A percentile compares a stretch with the other conserved stretches of the same genome.
These are phyloP conservation scores for Nothoprocta perdicaria DNA, from an alignment of 2,113 vertebrate genomes.

Conservation along the genomic window DNA sequence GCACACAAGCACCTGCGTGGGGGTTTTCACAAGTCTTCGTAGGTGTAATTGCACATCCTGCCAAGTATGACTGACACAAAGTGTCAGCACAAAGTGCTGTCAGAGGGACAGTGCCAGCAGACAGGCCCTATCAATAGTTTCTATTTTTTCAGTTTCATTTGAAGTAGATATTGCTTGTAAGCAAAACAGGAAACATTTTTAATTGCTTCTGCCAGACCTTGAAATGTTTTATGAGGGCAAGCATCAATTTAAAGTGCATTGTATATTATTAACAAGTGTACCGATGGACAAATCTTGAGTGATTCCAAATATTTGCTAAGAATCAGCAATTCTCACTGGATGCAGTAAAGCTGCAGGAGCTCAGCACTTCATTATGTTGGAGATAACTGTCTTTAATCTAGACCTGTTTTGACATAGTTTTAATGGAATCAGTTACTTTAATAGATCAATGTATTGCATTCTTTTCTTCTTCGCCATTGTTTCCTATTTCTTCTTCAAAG, in stretches of 20 bases:
- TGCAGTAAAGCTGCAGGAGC: not conserved
- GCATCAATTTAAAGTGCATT: not conserved
- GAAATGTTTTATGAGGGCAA: not conserved
- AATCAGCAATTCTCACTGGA: not conserved
- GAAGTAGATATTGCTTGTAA: not conserved
- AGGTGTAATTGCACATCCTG: not conserved
- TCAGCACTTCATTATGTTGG: not conserved
- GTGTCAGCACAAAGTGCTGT: not conserved
- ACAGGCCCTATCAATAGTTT: not conserved
- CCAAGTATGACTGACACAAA: not conserved
- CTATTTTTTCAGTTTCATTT: not conserved
- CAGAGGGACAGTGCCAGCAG: not conserved
- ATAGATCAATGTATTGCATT: not conserved
- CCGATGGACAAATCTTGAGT: not conserved
- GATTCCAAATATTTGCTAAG: not conserved
- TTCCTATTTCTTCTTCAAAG: slow-evolving; percentile 61
- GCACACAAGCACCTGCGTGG: not conserved
- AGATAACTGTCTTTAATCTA: slow-evolving; percentile 33
- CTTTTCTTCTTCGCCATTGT: slow-evolving; percentile 11
- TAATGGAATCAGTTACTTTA: slow-evolving; percentile 31
- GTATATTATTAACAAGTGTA: not conserved
- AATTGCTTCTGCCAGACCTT: not conserved
- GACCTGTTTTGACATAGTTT: slow-evolving; percentile 36
- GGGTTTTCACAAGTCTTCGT: not conserved
- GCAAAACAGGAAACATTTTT: not conserved